Evolutionary conservation across 2,888 invertebrate genomes (phyloP).

Genomic region (Cosmorhoe ocellata): DNA sequence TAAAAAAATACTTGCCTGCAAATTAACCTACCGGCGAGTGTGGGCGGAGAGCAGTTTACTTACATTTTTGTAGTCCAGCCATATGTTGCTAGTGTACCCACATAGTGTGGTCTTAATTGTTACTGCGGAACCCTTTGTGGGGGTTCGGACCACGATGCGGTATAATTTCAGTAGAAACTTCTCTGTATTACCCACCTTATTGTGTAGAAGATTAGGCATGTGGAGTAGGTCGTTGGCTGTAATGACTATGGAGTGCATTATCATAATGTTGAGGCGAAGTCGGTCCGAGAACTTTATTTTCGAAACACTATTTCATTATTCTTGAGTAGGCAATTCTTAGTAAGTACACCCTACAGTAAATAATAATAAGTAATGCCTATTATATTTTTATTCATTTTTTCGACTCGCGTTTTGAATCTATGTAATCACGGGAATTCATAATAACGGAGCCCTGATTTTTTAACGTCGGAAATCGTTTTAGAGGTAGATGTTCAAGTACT

Average conservation of each 20-base stretch:
- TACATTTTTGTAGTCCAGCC: slow-evolving; percentile 47
- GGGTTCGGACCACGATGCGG: slow-evolving; percentile 40
- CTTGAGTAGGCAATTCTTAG: too few relatives aligned
- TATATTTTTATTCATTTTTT: too few relatives aligned
- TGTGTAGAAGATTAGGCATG: slow-evolving; percentile 29
- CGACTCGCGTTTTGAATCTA: too few relatives aligned
- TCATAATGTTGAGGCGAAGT: slow-evolving; percentile 2
- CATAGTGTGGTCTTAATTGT: slow-evolving; percentile 48
- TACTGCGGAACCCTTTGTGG: slow-evolving; percentile 47
- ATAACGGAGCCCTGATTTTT: too few relatives aligned
- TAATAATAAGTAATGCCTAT: too few relatives aligned
- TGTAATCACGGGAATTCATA: too few relatives aligned
- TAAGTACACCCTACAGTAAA: too few relatives aligned
- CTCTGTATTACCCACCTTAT: slow-evolving; percentile 35
- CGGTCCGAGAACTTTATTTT: background rate
- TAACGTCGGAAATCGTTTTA: background rate
- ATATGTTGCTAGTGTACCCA: slow-evolving; percentile 44
- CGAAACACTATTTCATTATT: too few relatives aligned
- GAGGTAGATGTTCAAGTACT: background rate
- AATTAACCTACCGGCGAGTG: slow-evolving; percentile 31
- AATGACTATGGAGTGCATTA: slow-evolving; percentile 19
- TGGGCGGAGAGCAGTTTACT: slow-evolving; percentile 38
- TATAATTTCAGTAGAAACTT: slow-evolving; percentile 46
- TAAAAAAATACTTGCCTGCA: slow-evolving; percentile 35
- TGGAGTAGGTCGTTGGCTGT: slow-evolving; percentile 24